Base-by-base conservation (phyloP, 2,113 vertebrate species). In the Nycticryphes semicollaris region DNA sequence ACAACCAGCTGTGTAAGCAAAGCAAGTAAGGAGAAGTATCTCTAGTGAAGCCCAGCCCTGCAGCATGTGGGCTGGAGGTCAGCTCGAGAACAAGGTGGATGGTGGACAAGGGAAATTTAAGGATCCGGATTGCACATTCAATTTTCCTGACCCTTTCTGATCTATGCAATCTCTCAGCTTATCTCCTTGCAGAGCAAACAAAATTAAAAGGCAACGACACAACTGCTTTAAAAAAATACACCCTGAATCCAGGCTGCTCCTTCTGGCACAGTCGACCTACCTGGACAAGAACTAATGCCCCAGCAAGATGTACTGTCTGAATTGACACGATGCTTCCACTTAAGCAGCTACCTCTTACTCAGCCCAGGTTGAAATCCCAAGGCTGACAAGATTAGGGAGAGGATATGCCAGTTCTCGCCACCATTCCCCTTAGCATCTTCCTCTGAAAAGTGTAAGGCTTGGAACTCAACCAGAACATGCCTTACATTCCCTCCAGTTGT, bases 1-100 rank as follows among this genome's bases (percentile, higher is more conserved):
- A 87, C 84, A 83, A 10, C 10, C 90, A 96, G 95, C 91, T 94
- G 94, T 57, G 81, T 87, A 92, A 96, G 91, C 90, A 94, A 47
- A 85, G 63, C 0, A 1, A 75, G 51, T 1, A 47, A 86, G 73
- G 60, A 95, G 47, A 82, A 79, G 7, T 10, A 11, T 72, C 59
- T 27, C 69, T 57, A 63, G 54, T 48, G 13, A 41, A 89, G 68
- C 17, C 50, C 51, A 78, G 43, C 48, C 60, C 51, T 27, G 62
- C 16, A 41, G 41, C 51, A 50, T 2, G 0, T 16, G 25, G 63
- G 35, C 51, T 87, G 28, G n/a, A 92, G 57, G 39, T n/a, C 94
- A 93, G 51, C 37, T 54, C 18, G 0, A 57, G 74, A 83, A 62
- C 25, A 2, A 51, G 62, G 63, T 73, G 39, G 56, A 87, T 15